Evolutionary conservation across 1,140 invertebrate species (phyloP).

Genomic region (Ylistrum balloti): DNA sequence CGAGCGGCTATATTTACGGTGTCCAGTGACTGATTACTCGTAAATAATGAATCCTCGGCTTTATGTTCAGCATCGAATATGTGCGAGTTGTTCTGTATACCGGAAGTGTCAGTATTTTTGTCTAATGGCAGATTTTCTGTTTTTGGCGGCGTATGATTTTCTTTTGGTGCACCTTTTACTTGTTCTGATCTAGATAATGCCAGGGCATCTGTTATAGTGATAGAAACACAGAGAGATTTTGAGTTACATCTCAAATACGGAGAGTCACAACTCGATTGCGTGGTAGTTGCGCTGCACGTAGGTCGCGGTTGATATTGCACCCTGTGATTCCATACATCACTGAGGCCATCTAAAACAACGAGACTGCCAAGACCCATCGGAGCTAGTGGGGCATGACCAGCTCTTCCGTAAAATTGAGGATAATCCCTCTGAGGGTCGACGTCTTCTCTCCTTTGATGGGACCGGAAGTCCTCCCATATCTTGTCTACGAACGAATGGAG

Average conservation of each 20-base stretch:
- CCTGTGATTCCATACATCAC: constrained; percentile 54
- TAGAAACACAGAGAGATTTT: constrained; percentile 43
- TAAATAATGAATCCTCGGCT: too few relatives aligned
- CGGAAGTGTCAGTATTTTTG: not conserved
- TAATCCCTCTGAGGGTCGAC: constrained; percentile 62
- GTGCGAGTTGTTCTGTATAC: not conserved
- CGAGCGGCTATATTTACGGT: not conserved
- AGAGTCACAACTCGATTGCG: constrained; percentile 44
- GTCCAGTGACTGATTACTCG: not conserved
- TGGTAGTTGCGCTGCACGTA: constrained; percentile 42
- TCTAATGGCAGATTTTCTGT: not conserved
- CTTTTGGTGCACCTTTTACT: not conserved
- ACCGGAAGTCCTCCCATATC: constrained; percentile 66
- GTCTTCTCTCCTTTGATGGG: constrained; percentile 58
- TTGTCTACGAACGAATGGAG: constrained; percentile 62
- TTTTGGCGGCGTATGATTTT: not conserved
- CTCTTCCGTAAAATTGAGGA: constrained; percentile 57
- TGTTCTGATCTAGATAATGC: not conserved
- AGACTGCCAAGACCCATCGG: constrained; percentile 58
- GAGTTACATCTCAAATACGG: constrained; percentile 52
- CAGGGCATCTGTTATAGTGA: not conserved
- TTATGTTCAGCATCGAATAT: not conserved
- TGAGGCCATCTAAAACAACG: constrained; percentile 57
- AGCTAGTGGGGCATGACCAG: constrained; percentile 58
- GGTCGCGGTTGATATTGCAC: constrained; percentile 43